A percentile compares a stretch with the other conserved stretches of the same genome.
phyloP scores from a whole-genome alignment of 2,113 vertebrate species.

The Pristiophorus japonicus region DNA sequence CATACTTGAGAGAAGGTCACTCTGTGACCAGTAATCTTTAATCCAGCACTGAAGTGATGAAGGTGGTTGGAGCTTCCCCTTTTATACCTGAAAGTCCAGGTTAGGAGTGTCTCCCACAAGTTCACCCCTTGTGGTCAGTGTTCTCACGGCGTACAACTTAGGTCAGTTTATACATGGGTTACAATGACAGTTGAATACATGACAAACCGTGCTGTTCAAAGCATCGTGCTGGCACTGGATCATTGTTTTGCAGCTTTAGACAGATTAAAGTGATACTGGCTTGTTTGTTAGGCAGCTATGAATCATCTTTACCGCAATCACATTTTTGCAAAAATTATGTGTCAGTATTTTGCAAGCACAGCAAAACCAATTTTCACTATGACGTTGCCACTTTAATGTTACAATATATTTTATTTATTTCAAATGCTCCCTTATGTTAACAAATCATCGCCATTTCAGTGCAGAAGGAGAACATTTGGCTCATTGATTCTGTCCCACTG shows the following conservation, averaged over 20 bases:
- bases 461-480: too few species aligned
- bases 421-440: neutral
- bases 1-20: too few species aligned
- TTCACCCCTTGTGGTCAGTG: too few species aligned
- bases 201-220: conserved; percentile 15
- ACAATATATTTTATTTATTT: neutral
- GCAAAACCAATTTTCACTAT: neutral
- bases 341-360: neutral
- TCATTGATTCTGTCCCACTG: neutral
- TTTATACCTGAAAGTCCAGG: too few species aligned
- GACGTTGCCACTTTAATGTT: neutral
- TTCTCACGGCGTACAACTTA: too few species aligned
- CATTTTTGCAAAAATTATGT: neutral
- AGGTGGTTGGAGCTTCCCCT: too few species aligned
- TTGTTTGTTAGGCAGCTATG: neutral
- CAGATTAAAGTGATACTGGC: neutral
- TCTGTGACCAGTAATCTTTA: too few species aligned
- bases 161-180: too few species aligned
- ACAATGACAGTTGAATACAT: too few species aligned
- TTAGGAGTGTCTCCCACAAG: too few species aligned
- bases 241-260: neutral
- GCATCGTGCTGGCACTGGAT: neutral
- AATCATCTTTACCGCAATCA: neutral
- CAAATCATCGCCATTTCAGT: neutral
- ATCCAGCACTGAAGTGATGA: too few species aligned